Evolutionary conservation across 2,797 vertebrate species (phyloP).

Genomic region (Falco biarmicus): DNA sequence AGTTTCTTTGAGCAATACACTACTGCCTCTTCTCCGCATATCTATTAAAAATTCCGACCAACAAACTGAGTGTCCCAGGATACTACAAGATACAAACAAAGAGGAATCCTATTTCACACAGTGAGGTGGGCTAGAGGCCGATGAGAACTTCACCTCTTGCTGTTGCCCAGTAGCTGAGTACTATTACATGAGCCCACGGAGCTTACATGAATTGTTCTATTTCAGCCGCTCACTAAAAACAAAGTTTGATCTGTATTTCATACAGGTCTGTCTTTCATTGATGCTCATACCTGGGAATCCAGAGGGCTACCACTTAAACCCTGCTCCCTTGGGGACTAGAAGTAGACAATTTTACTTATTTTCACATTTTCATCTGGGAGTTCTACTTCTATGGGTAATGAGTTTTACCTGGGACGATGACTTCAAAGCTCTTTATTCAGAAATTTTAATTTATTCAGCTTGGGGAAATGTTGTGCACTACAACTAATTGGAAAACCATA

Average conservation of each 20-base stretch:
- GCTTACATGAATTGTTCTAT: fast-evolving
- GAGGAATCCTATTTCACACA: not conserved
- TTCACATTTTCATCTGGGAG: not conserved
- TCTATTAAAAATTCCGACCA: not conserved
- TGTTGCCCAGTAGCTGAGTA: not conserved
- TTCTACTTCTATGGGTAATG: not conserved
- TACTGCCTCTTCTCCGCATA: not conserved
- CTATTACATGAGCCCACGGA: fast-evolving
- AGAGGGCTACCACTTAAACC: not conserved
- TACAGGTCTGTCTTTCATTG: not conserved
- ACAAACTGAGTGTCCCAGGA: not conserved
- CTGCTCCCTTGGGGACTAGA: not conserved
- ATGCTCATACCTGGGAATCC: not conserved
- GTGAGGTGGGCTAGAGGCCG: not conserved
- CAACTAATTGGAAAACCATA: not conserved
- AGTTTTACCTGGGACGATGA: not conserved
- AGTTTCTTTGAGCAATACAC: not conserved
- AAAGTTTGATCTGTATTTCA: not conserved
- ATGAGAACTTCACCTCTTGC: not conserved
- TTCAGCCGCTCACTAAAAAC: not conserved
- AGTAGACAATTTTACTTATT: not conserved
- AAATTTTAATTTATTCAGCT: not conserved
- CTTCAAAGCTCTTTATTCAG: not conserved
- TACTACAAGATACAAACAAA: fast-evolving
- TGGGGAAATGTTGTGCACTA: not conserved